Percentiles rank a stretch among this genome's conserved stretches.
These are phyloP conservation scores for Dyspetes luteomarginatus DNA, from an alignment of 2,888 invertebrate genomes.

Conservation along the genomic window DNA sequence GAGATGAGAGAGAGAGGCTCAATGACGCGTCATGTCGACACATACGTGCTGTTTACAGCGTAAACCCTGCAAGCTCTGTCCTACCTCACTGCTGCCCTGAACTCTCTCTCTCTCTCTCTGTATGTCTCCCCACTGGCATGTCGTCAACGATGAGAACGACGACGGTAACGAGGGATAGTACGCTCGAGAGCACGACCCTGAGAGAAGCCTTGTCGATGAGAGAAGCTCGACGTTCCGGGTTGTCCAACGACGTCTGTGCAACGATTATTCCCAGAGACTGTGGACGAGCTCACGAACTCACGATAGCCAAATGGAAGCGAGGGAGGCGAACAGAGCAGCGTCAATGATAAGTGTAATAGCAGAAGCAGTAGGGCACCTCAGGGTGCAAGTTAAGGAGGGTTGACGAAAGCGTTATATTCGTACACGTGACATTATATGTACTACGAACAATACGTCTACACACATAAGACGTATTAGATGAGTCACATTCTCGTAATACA, in stretches of 20 bases:
- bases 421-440: not conserved
- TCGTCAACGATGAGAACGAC: slow-evolving; percentile 50
- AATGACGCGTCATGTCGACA: slow-evolving; percentile 79
- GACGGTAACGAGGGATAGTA: slow-evolving; percentile 52
- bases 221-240: slow-evolving; percentile 45
- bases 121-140: slow-evolving; percentile 29
- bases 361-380: slow-evolving; percentile 23
- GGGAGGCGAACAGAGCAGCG: slow-evolving; percentile 11
- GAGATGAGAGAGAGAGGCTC: slow-evolving; percentile 68
- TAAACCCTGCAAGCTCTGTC: slow-evolving; percentile 73
- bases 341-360: slow-evolving; percentile 61
- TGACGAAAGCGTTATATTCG: slow-evolving; percentile 45
- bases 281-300: slow-evolving; percentile 36
- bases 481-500: slow-evolving; percentile 37
- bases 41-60: slow-evolving; percentile 79
- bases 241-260: slow-evolving; percentile 51
- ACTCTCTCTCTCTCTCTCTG: slow-evolving; percentile 5
- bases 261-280: slow-evolving; percentile 56
- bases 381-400: slow-evolving; percentile 54
- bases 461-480: slow-evolving; percentile 45
- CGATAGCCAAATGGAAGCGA: slow-evolving; percentile 12
- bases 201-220: slow-evolving; percentile 53
- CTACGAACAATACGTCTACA: not conserved
- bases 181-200: slow-evolving; percentile 47
- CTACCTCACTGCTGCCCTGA: slow-evolving; percentile 52